Evolutionary conservation across 2,888 invertebrate species (phyloP), one percentile per base, ranked within the genome.

Genomic region (Keiferia lycopersicella): DNA sequence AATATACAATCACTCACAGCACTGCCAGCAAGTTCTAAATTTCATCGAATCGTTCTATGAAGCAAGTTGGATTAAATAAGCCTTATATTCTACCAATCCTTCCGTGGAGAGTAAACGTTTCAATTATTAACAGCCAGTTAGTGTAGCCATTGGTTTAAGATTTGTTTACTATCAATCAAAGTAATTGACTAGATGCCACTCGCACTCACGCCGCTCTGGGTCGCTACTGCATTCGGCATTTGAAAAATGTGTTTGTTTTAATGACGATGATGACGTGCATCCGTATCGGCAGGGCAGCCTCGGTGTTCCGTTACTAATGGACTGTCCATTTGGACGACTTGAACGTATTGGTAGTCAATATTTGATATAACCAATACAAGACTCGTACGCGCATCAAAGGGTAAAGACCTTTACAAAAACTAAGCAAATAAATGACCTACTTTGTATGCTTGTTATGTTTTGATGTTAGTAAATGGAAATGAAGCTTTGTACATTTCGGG

Each of bases 401-500:
- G 45, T 45, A 60, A 41, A 39, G 50, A 41, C 60, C 63, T 63
- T 39, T 58, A 4, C 14, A 63, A 18, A 11, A 20, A 26, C 22
- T 63, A 18, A 63, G 48, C 30, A 59, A 20, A 63, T 63, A 50
- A 14, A 18, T 59, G 63, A 30, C 63, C 60, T 53, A 39, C 10
- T 64, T 64, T 59, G 58, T 39, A 60, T 45, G 22, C n/a, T n/a
- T 22, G 14, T 22, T 60, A 57, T 57, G 26, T 26, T 51, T 64
- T 26, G 45, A 64, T 65, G 64, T 66, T 65, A 64, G 58, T 57
- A 41, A 53, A 66, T 68, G 63, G 63, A 74, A 74, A 77, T 73
- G 70, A 72, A 62, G 70, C 70, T 71, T 71, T 73, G 72, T 69
- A 75, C 76, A 67, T 74, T 73, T 76, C 65, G 67, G 69, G 71